Evolutionary conservation across 2,113 vertebrate genomes (phyloP), one percentile per base, ranked within the genome.

Genomic region (Cyanoderma ruficeps): DNA sequence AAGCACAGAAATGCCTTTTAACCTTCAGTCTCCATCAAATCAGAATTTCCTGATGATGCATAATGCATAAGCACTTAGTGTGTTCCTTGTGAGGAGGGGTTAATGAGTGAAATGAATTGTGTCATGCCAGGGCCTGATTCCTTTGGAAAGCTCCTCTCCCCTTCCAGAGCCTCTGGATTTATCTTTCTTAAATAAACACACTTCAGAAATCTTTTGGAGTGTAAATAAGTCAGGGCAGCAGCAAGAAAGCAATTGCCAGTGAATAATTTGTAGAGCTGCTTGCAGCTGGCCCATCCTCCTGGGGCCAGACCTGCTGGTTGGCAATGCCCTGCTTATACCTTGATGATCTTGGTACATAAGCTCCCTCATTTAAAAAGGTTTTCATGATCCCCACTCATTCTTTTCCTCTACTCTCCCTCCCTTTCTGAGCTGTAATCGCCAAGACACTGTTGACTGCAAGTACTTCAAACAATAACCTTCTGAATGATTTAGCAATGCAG

Each of bases 111-210:
- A 79, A 67, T 5, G 3, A 47, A 50, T 57, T 57, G 50, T 30
- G n/a, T 80, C 6, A 0, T 41, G 56, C 21, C 11, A 42, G 83
- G 67, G 77, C 15, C 17, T 4, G 53, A 82, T 91, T 83, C 83
- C 79, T 95, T 76, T 50, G 41, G 79, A 85, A 92, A 80, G 92
- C 59, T 86, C 50, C 16, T 31, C 67, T 87, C 76, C 56, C 70
- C 37, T 93, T 92, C 93, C 64, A 63, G 74, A 94, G 80, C 77
- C 59, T 91, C 85, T 69, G 80, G 53, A 25, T 95, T 85, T 94
- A 82, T 87, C 94, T 96, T 74, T 71, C 87, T 95, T 83, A 84
- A 89, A 85, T 81, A 96, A 97, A 96, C 94, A 96, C 79, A 84
- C 94, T 97, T 95, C 93, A 95, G 87, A 95, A 93, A 63, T 83